Evolutionary conservation across 1,140 invertebrate genomes (phyloP).

Genomic region (Sarcophaga peregrina): DNA sequence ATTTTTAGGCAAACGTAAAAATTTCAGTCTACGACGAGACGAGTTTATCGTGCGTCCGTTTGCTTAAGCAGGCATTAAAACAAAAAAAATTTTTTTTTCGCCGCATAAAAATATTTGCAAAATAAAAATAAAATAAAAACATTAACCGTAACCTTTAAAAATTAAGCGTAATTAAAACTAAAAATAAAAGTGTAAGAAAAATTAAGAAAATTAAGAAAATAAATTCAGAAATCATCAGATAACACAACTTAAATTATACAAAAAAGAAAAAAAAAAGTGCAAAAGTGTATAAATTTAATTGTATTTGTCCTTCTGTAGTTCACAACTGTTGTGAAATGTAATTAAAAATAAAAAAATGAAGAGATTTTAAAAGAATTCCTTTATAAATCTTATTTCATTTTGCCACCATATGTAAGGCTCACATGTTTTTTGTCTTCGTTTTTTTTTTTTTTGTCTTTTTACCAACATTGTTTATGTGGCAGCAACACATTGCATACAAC

Average conservation of each 20-base stretch:
- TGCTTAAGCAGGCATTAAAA: conserved; percentile 18
- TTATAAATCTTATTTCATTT: not conserved
- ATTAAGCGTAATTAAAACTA: not conserved
- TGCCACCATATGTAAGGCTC: conserved; percentile 19
- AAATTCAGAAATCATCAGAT: not conserved
- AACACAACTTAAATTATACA: not conserved
- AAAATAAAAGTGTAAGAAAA: not conserved
- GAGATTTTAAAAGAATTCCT: not conserved
- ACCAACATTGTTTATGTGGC: not conserved
- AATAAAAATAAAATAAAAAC: not conserved
- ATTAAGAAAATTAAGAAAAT: not conserved
- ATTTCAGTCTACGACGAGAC: conserved; percentile 45
- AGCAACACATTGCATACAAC: no score
- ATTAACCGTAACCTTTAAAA: not conserved
- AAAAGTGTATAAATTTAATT: not conserved
- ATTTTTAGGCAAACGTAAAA: conserved; percentile 44
- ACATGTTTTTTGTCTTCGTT: not conserved
- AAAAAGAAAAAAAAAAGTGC: conserved; percentile 7
- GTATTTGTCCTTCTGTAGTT: not conserved
- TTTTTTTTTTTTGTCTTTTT: not conserved
- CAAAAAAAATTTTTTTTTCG: no score
- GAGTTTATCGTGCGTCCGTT: conserved; percentile 44
- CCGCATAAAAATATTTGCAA: not conserved
- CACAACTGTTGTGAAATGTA: not conserved
- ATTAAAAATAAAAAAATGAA: not conserved